Evolutionary conservation across 64 coral and sea anemone genomes (phyloP), one percentile per base, ranked within the genome.

Genomic region (Montipora foliosa): DNA sequence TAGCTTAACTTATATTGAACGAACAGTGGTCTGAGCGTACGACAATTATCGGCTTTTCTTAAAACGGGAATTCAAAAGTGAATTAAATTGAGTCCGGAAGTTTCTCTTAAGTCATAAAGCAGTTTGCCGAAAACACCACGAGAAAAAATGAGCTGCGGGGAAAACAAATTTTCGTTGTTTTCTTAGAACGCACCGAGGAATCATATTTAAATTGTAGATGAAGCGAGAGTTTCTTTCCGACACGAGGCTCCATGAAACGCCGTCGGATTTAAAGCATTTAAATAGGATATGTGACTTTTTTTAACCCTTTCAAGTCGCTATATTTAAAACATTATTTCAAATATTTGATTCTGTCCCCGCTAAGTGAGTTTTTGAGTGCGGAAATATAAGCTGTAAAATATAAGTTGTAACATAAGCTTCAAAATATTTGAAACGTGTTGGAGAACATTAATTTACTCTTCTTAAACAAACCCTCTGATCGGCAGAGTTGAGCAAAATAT

Each of bases 301-400:
- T 13, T 4, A 67, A 14, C 11, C 16, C 62, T 67, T 67, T 12
- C 11, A 55, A 5, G 6, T 49, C 16, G 1, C 57, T 37, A 16
- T 29, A 71, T 71, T 86, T 72, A 49, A 1, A 15, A 51, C 71
- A 86, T 51, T 71, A 24, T 72, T 67, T 49, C 2, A 15, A 86
- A 37, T 49, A 10, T 71, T 86, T 7, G 66, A 2, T 49, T 86
- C 46, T 19, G 22, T 70, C 68, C 82, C 10, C 10, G 8, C 68
- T 71, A 86, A 86, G 82, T 86, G 81, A 84, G 3, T 67, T 72
- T 72, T 86, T 67, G 71, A 86, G 82, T 86, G 19, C 11, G 15
- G 24, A 10, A 86, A 79, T n/a, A 46, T 48, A 5, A 19, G 14
- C 61, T 4, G 61, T 14, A 64, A 19, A 64, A 15, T 64, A 37